A percentile compares a stretch with the other conserved stretches of the same genome.
phyloP scores from a whole-genome alignment of 2,888 invertebrate genomes.

The Drosophila merina region DNA sequence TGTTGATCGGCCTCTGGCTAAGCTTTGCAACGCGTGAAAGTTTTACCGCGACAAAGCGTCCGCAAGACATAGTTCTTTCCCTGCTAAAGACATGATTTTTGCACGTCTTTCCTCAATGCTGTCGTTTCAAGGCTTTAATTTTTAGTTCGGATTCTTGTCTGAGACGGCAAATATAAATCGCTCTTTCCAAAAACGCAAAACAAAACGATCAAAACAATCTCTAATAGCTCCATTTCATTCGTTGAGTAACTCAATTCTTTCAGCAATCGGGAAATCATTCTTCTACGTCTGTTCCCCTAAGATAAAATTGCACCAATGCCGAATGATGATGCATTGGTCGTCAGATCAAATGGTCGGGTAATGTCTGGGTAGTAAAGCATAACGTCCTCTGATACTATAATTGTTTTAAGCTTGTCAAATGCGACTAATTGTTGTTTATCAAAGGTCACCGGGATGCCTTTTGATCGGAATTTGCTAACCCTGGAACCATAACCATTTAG shows the following conservation, averaged over 20 bases:
- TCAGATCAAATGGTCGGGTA: neutral
- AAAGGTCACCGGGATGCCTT: neutral
- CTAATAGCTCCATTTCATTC: neutral
- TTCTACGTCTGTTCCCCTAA: no score
- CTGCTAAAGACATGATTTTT: no score
- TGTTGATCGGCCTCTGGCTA: no score
- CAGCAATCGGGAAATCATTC: no score
- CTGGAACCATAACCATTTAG: neutral
- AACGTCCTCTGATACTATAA: no score
- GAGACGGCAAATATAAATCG: constrained; percentile 8
- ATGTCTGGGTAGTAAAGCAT: no score
- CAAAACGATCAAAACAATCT: neutral
- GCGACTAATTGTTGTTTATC: neutral
- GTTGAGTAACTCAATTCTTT: no score
- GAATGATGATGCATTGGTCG: neutral
- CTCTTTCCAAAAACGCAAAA: constrained; percentile 2
- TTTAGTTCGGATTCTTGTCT: neutral
- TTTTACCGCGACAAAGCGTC: no score
- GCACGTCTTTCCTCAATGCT: neutral
- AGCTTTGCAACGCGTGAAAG: no score
- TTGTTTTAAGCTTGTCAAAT: no score
- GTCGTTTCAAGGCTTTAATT: neutral
- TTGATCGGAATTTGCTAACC: neutral
- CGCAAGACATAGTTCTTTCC: no score
- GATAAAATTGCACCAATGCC: no score